Evolutionary conservation across 2,113 vertebrate genomes (phyloP).

Genomic region (Sceloporus undulatus): DNA sequence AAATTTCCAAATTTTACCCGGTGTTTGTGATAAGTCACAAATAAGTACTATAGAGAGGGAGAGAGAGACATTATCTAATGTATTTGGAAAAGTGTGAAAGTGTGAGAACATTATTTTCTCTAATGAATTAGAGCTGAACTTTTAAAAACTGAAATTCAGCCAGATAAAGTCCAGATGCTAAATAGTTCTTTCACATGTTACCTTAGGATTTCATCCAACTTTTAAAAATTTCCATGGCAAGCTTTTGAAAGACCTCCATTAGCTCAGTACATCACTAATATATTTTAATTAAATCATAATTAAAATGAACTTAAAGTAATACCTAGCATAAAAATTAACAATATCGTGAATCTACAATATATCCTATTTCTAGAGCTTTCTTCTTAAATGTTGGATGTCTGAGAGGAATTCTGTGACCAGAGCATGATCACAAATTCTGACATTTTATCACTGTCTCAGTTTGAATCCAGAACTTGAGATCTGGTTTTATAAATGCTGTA

Average conservation of each 20-base stretch:
- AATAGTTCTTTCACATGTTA: conserved; percentile 60
- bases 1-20: background rate
- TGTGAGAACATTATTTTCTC: conserved; percentile 55
- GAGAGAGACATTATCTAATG: conserved; percentile 54
- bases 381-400: background rate
- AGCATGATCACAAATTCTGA: background rate
- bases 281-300: conserved; percentile 41
- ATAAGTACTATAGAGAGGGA: conserved; percentile 41
- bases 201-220: conserved; percentile 54
- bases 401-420: background rate
- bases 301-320: background rate
- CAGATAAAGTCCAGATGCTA: conserved; percentile 62
- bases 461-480: background rate
- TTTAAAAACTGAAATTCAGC: conserved; percentile 55
- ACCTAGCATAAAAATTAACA: conserved; percentile 42
- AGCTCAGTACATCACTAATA: conserved; percentile 32
- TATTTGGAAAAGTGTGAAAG: conserved; percentile 60
- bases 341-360: background rate
- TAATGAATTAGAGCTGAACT: conserved; percentile 52
- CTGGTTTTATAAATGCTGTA: too few relatives aligned
- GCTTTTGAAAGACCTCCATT: conserved; percentile 45
- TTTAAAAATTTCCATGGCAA: conserved; percentile 38
- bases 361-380: background rate
- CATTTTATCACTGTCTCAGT: background rate
- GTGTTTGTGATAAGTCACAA: conserved; percentile 25